phyloP scores from a whole-genome alignment of 2,113 vertebrate species.

The Oncorhynchus mykiss region DNA sequence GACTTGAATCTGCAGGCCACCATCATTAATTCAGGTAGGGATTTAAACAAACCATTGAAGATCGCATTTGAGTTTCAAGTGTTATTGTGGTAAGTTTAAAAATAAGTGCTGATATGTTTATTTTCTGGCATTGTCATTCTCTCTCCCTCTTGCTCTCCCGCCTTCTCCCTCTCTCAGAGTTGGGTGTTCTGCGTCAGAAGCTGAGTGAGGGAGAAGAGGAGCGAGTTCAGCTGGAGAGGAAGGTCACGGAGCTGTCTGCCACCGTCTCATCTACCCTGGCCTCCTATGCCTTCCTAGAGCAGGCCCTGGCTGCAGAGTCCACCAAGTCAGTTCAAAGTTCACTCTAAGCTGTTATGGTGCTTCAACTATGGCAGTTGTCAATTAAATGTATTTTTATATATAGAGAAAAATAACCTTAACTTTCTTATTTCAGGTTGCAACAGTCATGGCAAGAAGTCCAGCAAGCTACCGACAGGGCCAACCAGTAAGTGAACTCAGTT shows the following conservation, averaged over 20 bases:
- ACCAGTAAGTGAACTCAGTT: slow-evolving; percentile 52
- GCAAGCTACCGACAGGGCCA: slow-evolving; percentile 50
- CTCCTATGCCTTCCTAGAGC: slow-evolving; percentile 75
- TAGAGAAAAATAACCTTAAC: neutral
- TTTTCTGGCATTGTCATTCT: neutral
- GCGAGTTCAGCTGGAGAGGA: slow-evolving; percentile 60
- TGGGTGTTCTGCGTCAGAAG: slow-evolving; percentile 70
- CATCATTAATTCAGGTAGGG: slow-evolving; percentile 71
- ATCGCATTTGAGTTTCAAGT: neutral
- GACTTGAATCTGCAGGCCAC: slow-evolving; percentile 71
- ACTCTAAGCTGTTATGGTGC: neutral
- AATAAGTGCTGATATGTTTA: neutral
- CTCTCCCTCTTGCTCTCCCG: neutral
- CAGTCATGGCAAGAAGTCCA: slow-evolving; percentile 63
- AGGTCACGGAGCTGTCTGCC: slow-evolving; percentile 69
- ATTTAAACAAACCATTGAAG: neutral
- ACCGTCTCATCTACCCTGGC: slow-evolving; percentile 73
- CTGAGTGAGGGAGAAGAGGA: slow-evolving; percentile 66
- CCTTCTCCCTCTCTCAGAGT: slow-evolving; percentile 57
- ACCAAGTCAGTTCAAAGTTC: slow-evolving; percentile 61
- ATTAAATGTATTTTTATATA: neutral
- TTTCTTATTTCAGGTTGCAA: slow-evolving; percentile 57
- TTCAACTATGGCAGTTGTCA: neutral
- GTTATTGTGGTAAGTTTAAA: too few species aligned
- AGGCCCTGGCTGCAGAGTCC: slow-evolving; percentile 64